phyloP scores from a whole-genome alignment of 2,888 invertebrate genomes.

The Synanthedon andrenaeformis region DNA sequence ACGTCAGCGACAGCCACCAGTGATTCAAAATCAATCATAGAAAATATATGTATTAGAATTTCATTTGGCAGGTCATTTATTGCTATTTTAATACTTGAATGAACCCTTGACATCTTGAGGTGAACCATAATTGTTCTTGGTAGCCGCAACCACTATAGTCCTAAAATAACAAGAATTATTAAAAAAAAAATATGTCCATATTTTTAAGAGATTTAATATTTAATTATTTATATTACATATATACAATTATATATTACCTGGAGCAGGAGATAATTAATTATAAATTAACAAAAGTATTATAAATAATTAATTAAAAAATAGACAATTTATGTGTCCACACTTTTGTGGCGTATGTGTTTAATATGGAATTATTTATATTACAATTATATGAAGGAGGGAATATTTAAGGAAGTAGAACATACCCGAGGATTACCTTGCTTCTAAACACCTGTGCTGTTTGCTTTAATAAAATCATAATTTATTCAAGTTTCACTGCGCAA shows the following conservation, averaged over 20 bases:
- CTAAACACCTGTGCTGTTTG: conserved; percentile 49
- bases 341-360: too few species aligned
- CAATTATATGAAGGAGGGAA: too few species aligned
- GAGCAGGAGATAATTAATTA: not conserved
- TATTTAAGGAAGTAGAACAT: conserved; percentile 7
- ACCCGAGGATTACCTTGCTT: conserved; percentile 52
- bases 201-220: not conserved
- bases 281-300: conserved; percentile 43
- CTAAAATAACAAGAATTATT: conserved; percentile 23
- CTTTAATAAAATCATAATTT: conserved; percentile 63
- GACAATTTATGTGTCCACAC: not conserved
- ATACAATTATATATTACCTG: not conserved
- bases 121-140: conserved; percentile 50
- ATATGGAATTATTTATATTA: too few species aligned
- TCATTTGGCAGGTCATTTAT: conserved; percentile 68
- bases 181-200: not conserved
- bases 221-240: not conserved
- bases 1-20: conserved; percentile 59
- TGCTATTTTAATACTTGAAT: conserved; percentile 24
- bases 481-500: conserved; percentile 25
- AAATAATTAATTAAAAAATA: not conserved
- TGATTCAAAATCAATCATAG: conserved; percentile 66
- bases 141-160: conserved; percentile 22
- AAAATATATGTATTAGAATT: conserved; percentile 65
- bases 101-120: conserved; percentile 52